phyloP scores from a whole-genome alignment of 1,140 invertebrate species.

The Lepidostoma basale region DNA sequence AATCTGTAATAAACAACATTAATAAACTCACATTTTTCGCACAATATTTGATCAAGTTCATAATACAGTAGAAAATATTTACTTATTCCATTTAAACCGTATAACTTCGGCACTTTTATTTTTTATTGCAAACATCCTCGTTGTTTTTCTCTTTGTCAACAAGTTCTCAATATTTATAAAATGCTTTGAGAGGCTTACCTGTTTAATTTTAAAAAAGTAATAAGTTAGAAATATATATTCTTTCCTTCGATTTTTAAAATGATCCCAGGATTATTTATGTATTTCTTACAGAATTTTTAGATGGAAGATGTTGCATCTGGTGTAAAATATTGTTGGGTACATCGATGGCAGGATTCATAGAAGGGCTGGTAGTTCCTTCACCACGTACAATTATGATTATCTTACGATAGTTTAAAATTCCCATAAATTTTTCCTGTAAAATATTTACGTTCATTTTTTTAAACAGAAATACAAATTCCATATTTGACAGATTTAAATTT shows the following conservation, averaged over 20 bases:
- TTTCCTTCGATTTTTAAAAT: not conserved
- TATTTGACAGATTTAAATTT: not conserved
- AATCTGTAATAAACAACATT: constrained; percentile 1
- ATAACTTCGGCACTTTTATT: constrained; percentile 14
- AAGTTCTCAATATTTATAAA: constrained; percentile 7
- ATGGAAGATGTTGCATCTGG: constrained; percentile 7
- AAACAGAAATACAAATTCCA: not conserved
- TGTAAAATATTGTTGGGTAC: constrained; percentile 11
- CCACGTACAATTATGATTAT: constrained; percentile 5
- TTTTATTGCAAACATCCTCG: constrained; percentile 16
- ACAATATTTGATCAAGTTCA: not conserved
- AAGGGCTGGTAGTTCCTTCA: not conserved
- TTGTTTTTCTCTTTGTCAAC: not conserved
- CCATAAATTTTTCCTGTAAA: constrained; percentile 19
- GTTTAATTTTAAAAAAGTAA: not conserved
- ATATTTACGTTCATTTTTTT: not conserved
- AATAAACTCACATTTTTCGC: not conserved
- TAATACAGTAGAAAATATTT: not conserved
- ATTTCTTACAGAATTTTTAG: not conserved
- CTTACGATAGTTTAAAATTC: constrained; percentile 11
- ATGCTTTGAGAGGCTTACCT: constrained; percentile 16
- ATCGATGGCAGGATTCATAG: constrained; percentile 3
- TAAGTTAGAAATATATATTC: not conserved
- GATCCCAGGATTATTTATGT: not conserved
- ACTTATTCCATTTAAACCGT: constrained; percentile 18